Evolutionary conservation across 2,888 invertebrate genomes (phyloP), one percentile per base, ranked within the genome.

Genomic region (Stenichneumon culpator): DNA sequence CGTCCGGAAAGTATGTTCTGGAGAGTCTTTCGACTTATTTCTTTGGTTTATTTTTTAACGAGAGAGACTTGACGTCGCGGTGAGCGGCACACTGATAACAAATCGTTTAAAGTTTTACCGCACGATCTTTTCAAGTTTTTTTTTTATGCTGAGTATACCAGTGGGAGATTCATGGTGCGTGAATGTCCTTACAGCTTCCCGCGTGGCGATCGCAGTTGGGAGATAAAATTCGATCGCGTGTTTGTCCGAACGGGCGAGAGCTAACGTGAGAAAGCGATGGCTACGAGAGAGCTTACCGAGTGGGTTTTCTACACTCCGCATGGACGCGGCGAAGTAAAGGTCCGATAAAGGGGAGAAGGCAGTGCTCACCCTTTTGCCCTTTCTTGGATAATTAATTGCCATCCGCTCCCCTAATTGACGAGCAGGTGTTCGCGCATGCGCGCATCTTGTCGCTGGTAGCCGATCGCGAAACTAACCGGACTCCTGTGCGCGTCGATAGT

Each of bases 361-460:
- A 63, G 28, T 39, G 63, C 19, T 25, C 57, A 54, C 57, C 80
- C 67, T 73, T 78, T 82, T 81, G 79, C 81, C 83, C 81, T 86
- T 86, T 78, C 81, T 81, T 44, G 83, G 67, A 82, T 75, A 87
- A 86, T 87, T 86, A 86, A 87, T 86, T 75, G 68, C 63, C 47
- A 68, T 57, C 65, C 47, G 75, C 54, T 44, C 75, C 47, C 36
- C 44, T 84, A 83, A 84, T 86, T 80, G 81, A 79, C 68, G 78
- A 78, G 79, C 83, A 84, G 84, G 78, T 87, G 86, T 79, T 80
- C 54, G 54, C 72, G 69, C 28, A 52, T 32, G 63, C 32, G 57
- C 57, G 25, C 25, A 52, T 25, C 65, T 73, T 57, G 67, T 52
- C 68, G 60, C 36, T 19, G 67, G 7, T 60, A 36, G 19, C 47